Evolutionary conservation across 2,888 invertebrate genomes (phyloP).

Genomic region (Caenorhabditis uteleia): DNA sequence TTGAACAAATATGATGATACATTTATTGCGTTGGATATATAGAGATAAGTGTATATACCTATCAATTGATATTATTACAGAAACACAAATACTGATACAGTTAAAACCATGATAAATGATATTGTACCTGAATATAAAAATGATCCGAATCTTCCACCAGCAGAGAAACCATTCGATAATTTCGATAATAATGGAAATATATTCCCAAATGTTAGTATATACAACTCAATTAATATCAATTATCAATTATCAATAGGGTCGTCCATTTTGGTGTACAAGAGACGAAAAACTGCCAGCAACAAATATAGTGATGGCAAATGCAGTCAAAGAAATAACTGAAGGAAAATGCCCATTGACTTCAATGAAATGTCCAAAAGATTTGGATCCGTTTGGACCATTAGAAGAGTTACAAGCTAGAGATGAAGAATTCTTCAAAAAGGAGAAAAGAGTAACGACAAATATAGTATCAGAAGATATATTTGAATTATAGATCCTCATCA

Average conservation of each 20-base stretch:
- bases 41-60: no score
- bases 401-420: neutral
- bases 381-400: neutral
- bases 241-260: neutral
- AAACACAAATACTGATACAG: no score
- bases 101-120: no score
- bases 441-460: neutral
- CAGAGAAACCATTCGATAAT: conserved; percentile 1
- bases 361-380: no score
- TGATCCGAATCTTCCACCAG: no score
- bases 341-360: conserved; percentile 3
- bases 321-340: conserved; percentile 2
- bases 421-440: conserved; percentile 4
- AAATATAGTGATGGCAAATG: neutral
- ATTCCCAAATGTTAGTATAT: neutral
- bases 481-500: conserved; percentile 1
- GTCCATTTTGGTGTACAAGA: conserved; percentile 5
- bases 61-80: no score
- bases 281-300: conserved; percentile 2
- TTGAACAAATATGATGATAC: conserved; percentile 4
- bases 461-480: neutral
- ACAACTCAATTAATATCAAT: neutral
- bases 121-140: no score
- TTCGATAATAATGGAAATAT: neutral
- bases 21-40: conserved; percentile 1